Conservation (phyloP, 1,140 invertebrate genomes). For the Mylabris phalerata region DNA sequence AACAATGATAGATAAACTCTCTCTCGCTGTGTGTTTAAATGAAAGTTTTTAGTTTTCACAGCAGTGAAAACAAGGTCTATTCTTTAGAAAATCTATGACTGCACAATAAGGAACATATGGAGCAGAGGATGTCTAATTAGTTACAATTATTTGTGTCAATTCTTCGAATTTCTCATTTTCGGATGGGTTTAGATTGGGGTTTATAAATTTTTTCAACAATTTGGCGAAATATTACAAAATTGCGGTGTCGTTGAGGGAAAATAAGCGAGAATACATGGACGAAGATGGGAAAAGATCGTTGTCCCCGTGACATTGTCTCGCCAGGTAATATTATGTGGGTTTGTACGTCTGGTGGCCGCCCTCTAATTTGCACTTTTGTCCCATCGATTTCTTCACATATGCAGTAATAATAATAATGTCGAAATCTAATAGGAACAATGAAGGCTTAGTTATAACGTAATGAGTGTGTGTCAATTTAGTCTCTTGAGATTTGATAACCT, state of each 20-base stretch:
- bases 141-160: too few relatives aligned
- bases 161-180: too few relatives aligned
- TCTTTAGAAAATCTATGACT: constrained; percentile 2
- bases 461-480: constrained; percentile 8
- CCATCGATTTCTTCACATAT: neutral
- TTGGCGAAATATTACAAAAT: too few relatives aligned
- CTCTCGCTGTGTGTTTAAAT: neutral
- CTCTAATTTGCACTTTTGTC: constrained; percentile 9
- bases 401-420: too few relatives aligned
- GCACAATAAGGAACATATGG: too few relatives aligned
- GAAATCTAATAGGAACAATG: too few relatives aligned
- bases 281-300: constrained; percentile 4
- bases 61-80: constrained; percentile 10
- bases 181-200: too few relatives aligned
- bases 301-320: constrained; percentile 22
- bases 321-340: constrained; percentile 15
- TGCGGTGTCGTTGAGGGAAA: too few relatives aligned
- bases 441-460: too few relatives aligned
- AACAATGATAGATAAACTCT: constrained; percentile 10
- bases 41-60: constrained; percentile 13
- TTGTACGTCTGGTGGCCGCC: constrained; percentile 3
- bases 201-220: too few relatives aligned
- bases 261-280: too few relatives aligned
- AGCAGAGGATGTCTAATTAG: too few relatives aligned
- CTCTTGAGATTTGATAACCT: constrained; percentile 20